phyloP scores from a whole-genome alignment of 1,140 invertebrate genomes.

The Dreissena polymorpha region DNA sequence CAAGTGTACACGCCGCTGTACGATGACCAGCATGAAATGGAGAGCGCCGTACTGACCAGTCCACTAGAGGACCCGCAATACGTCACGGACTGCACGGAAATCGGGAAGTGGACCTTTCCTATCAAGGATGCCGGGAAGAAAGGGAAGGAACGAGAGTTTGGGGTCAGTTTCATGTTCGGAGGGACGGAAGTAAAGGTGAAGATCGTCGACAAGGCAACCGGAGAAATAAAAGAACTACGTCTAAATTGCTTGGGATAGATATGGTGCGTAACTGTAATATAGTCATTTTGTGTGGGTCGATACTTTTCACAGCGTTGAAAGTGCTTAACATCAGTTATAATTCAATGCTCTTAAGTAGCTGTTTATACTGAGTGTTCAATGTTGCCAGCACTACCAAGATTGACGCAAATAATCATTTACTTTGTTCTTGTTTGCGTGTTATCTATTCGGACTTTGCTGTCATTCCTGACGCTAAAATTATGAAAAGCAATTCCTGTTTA shows the following conservation, averaged over 20 bases:
- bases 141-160: conserved; percentile 12
- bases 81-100: conserved; percentile 16
- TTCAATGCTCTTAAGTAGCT: no score
- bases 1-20: background rate
- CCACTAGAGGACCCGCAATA: background rate
- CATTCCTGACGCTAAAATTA: no score
- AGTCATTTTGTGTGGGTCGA: no score
- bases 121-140: background rate
- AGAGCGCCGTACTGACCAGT: background rate
- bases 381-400: no score
- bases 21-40: background rate
- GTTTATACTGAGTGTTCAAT: no score
- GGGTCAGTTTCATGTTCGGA: conserved; percentile 22
- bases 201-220: conserved; percentile 18
- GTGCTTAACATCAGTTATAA: no score
- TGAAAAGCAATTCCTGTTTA: no score
- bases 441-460: no score
- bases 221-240: background rate
- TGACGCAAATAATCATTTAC: no score
- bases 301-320: no score
- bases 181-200: conserved; percentile 26
- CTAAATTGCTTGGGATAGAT: background rate
- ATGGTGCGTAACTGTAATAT: no score
- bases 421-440: no score
- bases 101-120: background rate